These are phyloP conservation scores for Cephus pygmeus DNA, from an alignment of 2,888 invertebrate genomes.

Conservation along the genomic window DNA sequence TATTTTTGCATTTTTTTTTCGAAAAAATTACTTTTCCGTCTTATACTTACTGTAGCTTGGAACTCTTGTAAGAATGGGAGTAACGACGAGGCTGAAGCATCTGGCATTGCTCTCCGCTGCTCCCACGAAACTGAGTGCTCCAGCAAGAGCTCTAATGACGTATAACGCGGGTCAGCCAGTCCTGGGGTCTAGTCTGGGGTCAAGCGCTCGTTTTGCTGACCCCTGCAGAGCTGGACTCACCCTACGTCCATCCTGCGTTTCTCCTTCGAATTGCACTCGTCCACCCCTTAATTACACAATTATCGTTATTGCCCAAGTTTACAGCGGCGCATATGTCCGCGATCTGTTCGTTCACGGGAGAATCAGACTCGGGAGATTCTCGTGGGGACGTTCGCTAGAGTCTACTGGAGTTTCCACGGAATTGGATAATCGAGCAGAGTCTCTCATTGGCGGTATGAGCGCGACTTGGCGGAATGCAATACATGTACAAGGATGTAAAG, in stretches of 20 bases:
- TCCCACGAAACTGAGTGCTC: conserved; percentile 31
- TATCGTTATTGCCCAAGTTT: conserved; percentile 61
- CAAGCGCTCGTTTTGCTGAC: conserved; percentile 56
- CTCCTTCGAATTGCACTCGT: background rate
- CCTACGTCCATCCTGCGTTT: conserved; percentile 18
- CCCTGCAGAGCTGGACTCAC: conserved; percentile 35
- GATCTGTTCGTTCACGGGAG: conserved; percentile 17
- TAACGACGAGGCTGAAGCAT: conserved; percentile 44
- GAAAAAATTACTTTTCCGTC: too few species aligned
- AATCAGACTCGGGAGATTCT: too few species aligned
- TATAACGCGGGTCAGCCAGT: conserved; percentile 44
- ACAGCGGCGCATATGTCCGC: conserved; percentile 38
- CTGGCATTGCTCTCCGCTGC: conserved; percentile 59
- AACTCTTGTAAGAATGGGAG: too few species aligned
- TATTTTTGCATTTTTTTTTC: too few species aligned
- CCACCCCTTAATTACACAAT: conserved; percentile 60
- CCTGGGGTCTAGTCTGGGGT: conserved; percentile 42
- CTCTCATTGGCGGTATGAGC: too few species aligned
- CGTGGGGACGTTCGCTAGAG: too few species aligned
- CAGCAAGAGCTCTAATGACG: conserved; percentile 60
- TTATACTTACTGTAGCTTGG: too few species aligned
- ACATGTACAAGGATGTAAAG: too few species aligned
- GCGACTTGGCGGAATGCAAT: too few species aligned
- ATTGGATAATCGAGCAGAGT: too few species aligned
- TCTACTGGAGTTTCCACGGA: too few species aligned